Evolutionary conservation across 2,113 vertebrate genomes (phyloP).

Genomic region (Grammomys surdaster): DNA sequence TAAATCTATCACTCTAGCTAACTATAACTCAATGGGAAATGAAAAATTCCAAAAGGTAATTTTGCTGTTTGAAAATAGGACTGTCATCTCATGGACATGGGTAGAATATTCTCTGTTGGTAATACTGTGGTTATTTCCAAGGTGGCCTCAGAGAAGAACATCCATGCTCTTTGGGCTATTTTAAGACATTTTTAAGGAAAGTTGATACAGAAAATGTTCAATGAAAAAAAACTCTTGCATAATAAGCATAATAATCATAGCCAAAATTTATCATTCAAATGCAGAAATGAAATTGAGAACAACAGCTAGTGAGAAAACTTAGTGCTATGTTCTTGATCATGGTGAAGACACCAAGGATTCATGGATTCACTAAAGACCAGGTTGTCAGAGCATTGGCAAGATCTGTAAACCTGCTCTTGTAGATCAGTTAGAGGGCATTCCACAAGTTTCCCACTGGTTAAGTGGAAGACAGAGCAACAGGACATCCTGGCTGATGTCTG

Average conservation of each 20-base stretch:
- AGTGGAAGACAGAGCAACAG: not conserved
- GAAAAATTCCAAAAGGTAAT: not conserved
- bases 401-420: not conserved
- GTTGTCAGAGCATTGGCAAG: not conserved
- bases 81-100: not conserved
- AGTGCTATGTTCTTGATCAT: not conserved
- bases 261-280: not conserved
- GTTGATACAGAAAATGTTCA: not conserved
- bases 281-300: not conserved
- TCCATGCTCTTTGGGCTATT: not conserved
- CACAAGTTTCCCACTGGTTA: not conserved
- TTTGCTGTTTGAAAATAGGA: slow-evolving; percentile 16
- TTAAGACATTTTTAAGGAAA: slow-evolving; percentile 32
- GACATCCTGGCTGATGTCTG: not conserved
- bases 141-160: not conserved
- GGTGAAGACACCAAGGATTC: not conserved
- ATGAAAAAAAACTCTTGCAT: not conserved
- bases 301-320: not conserved
- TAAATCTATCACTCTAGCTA: not conserved
- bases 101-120: not conserved
- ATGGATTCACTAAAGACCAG: not conserved
- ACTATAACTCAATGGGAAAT: slow-evolving; percentile 31
- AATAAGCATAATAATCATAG: not conserved
- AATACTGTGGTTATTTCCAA: not conserved
- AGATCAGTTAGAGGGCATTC: not conserved